Conservation (phyloP, 2,113 vertebrate genomes). For the Leucoraja erinaceus region DNA sequence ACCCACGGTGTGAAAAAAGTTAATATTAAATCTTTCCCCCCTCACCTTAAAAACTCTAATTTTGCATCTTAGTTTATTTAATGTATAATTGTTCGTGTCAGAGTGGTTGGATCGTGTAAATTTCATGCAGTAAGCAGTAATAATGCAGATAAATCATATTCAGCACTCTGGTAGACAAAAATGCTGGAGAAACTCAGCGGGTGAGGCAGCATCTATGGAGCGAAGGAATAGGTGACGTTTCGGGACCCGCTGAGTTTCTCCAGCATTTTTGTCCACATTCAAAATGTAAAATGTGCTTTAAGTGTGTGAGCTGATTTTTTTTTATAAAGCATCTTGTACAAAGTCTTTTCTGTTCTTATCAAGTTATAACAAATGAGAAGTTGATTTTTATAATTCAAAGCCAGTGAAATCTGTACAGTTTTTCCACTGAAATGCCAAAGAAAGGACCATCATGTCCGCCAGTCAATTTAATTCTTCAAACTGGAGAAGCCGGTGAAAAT, state of each 20-base stretch:
- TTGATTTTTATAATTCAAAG: constrained; percentile 92
- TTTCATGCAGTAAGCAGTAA: neutral
- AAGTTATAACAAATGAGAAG: constrained; percentile 89
- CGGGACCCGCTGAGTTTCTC: too few species aligned
- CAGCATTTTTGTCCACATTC: constrained; percentile 44
- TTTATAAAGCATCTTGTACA: constrained; percentile 67
- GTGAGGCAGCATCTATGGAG: too few species aligned
- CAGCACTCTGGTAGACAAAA: too few species aligned
- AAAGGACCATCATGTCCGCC: neutral
- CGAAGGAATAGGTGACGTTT: too few species aligned
- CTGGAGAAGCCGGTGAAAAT: neutral
- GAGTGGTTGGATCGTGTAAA: neutral
- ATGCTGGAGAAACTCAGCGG: too few species aligned
- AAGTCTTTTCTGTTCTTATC: constrained; percentile 72
- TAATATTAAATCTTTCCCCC: too few species aligned
- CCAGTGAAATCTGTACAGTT: constrained; percentile 42
- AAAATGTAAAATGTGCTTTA: constrained; percentile 76
- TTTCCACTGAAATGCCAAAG: neutral
- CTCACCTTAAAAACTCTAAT: neutral
- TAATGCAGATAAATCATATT: too few species aligned
- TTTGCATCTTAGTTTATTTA: neutral
- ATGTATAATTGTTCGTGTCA: neutral
- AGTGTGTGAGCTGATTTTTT: constrained; percentile 70
- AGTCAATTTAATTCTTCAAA: neutral
- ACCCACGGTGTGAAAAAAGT: too few species aligned